Percentiles rank a stretch among this genome's conserved stretches.
Conservation (phyloP, 2,797 vertebrate species). For the Malacoraja senta region DNA sequence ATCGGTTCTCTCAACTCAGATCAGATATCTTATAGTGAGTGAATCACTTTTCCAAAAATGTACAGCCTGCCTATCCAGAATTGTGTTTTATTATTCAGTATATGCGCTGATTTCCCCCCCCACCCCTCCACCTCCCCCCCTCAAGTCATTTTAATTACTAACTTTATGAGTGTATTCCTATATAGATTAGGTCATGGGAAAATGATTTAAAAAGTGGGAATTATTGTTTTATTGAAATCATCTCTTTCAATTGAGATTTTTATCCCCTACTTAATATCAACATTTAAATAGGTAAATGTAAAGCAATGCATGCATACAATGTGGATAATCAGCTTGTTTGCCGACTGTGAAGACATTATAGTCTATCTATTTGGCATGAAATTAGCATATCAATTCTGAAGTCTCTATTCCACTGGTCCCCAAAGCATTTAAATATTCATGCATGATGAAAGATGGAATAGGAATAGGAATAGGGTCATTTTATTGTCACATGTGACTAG, state of each 20-base stretch:
- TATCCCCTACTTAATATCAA: not conserved
- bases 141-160: not conserved
- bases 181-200: not conserved
- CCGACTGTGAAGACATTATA: not conserved
- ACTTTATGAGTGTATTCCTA: not conserved
- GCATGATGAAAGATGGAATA: slow-evolving; percentile 10
- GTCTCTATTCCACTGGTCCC: slow-evolving; percentile 1
- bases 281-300: not conserved
- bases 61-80: not conserved
- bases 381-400: slow-evolving; percentile 34
- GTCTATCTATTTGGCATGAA: slow-evolving; percentile 3
- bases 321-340: not conserved
- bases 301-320: not conserved
- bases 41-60: not conserved
- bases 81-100: not conserved
- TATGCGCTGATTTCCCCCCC: not conserved
- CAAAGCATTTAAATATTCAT: slow-evolving; percentile 37
- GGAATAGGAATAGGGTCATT: no score
- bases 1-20: not conserved
- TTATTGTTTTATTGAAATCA: not conserved
- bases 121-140: no score
- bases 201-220: not conserved
- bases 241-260: not conserved
- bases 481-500: no score
- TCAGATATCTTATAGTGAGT: not conserved